A percentile compares a stretch with the other conserved stretches of the same genome.
phyloP scores from a whole-genome alignment of 2,797 vertebrate genomes.

The Acomys russatus region DNA sequence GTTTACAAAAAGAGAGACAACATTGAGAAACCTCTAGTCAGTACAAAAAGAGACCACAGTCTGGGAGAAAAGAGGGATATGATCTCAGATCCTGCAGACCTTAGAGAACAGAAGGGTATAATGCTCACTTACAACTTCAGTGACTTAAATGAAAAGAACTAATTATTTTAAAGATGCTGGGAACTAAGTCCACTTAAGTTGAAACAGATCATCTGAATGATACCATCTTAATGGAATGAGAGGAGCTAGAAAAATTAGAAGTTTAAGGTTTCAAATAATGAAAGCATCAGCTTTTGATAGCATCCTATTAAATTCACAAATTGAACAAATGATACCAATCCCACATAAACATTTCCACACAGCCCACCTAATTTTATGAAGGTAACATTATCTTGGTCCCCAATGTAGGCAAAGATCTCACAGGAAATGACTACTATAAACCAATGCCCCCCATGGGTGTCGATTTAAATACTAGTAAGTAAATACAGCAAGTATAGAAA shows the following conservation, averaged over 20 bases:
- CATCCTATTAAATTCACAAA: background rate
- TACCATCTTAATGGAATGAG: background rate
- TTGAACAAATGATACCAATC: background rate
- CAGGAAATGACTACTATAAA: constrained; percentile 22
- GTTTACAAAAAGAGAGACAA: background rate
- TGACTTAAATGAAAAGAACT: background rate
- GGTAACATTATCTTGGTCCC: background rate
- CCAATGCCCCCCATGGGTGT: background rate
- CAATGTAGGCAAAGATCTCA: background rate
- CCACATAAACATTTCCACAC: background rate
- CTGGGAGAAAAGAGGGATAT: background rate
- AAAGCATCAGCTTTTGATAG: background rate
- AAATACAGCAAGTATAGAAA: background rate
- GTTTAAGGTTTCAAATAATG: background rate
- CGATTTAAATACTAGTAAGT: background rate
- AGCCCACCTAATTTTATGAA: background rate
- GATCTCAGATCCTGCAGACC: background rate
- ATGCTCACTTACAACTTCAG: background rate
- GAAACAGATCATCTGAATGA: background rate
- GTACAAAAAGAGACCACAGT: background rate
- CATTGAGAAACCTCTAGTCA: background rate
- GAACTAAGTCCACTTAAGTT: background rate
- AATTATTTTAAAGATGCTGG: background rate
- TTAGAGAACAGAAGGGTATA: background rate
- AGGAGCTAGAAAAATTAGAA: background rate